phyloP scores from a whole-genome alignment of 2,888 invertebrate species.

The Dryadula phaetusa region DNA sequence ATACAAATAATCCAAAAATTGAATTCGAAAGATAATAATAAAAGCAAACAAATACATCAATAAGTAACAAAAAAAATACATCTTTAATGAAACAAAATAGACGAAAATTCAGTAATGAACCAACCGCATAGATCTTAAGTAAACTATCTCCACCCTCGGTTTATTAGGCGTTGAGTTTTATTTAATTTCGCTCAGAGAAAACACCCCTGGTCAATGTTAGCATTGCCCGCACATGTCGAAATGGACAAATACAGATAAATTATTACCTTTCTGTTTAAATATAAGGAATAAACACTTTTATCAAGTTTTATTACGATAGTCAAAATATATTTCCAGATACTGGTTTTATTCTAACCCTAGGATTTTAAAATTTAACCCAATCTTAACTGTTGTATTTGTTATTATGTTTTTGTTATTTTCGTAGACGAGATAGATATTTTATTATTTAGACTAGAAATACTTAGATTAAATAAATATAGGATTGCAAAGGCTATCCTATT shows the following conservation, averaged over 20 bases:
- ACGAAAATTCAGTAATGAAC: conserved; percentile 21
- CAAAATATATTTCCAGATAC: too few relatives aligned
- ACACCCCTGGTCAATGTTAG: conserved; percentile 75
- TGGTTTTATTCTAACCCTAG: too few relatives aligned
- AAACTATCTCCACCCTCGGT: conserved; percentile 52
- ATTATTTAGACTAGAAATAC: too few relatives aligned
- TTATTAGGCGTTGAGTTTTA: conserved; percentile 75
- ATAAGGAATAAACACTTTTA: conserved; percentile 29
- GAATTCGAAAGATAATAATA: not conserved
- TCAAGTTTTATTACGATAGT: conserved; percentile 28
- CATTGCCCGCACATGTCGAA: conserved; percentile 70
- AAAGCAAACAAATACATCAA: not conserved
- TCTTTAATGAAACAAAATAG: conserved; percentile 37
- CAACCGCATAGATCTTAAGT: conserved; percentile 31
- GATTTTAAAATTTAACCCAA: too few relatives aligned
- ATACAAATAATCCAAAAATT: not conserved
- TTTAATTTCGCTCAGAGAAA: conserved; percentile 80
- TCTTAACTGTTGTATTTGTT: too few relatives aligned
- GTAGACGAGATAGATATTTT: too few relatives aligned
- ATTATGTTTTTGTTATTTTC: too few relatives aligned
- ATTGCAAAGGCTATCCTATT: too few relatives aligned
- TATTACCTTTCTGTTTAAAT: conserved; percentile 73
- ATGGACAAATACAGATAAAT: conserved; percentile 78
- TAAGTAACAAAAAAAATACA: not conserved
- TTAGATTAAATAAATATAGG: too few relatives aligned